A percentile compares a stretch with the other conserved stretches of the same genome.
phyloP scores from a whole-genome alignment of 2,888 invertebrate species.

The Mythimna impura region DNA sequence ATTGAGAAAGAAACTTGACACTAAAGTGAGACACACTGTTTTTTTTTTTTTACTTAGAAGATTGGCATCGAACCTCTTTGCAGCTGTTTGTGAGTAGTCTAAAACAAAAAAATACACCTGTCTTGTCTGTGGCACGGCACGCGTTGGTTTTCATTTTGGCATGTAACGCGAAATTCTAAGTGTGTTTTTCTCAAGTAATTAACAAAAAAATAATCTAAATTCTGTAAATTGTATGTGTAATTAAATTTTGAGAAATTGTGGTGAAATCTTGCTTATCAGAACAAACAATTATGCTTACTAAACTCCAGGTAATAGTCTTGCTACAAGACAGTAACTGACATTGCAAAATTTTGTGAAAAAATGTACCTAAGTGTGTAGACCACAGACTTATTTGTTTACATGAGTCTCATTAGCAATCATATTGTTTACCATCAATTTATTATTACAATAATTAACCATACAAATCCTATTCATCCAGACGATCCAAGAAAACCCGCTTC shows the following conservation, averaged over 20 bases:
- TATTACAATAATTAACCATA: not conserved
- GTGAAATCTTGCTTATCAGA: constrained; percentile 54
- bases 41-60: constrained; percentile 52
- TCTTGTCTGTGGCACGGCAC: constrained; percentile 59
- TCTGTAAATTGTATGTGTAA: constrained; percentile 57
- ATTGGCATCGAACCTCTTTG: constrained; percentile 40
- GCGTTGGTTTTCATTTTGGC: constrained; percentile 67
- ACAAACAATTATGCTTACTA: constrained; percentile 34
- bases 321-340: not conserved
- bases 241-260: constrained; percentile 58
- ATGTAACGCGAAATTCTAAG: constrained; percentile 66
- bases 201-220: constrained; percentile 54
- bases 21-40: constrained; percentile 20
- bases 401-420: not conserved
- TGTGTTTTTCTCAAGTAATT: constrained; percentile 51
- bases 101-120: constrained; percentile 67
- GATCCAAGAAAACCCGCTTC: constrained; percentile 77
- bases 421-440: too few species aligned
- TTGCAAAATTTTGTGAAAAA: not conserved
- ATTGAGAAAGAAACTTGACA: constrained; percentile 16
- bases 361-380: not conserved
- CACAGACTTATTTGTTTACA: not conserved
- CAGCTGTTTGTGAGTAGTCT: constrained; percentile 46
- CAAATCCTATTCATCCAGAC: constrained; percentile 69
- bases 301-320: constrained; percentile 36